A percentile compares a stretch with the other conserved stretches of the same genome.
Conservation (phyloP, 2,113 vertebrate genomes). For the Regulus satrapa region DNA sequence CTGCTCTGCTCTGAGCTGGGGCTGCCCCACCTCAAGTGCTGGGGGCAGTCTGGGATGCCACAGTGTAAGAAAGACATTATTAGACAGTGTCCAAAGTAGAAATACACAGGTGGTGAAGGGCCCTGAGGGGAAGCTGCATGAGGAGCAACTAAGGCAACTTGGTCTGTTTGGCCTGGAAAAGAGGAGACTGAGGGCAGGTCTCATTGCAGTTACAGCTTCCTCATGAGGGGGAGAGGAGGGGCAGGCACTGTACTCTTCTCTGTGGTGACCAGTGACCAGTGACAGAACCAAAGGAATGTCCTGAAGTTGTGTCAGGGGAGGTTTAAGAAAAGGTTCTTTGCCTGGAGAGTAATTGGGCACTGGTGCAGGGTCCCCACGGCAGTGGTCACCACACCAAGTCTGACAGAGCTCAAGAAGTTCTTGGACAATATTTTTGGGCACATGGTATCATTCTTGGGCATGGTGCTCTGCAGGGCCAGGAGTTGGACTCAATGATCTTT, state of each 20-base stretch:
- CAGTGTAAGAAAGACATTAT: not conserved
- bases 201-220: not conserved
- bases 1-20: fast-evolving
- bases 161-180: not conserved
- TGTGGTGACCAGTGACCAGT: not conserved
- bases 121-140: fast-evolving
- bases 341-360: not conserved
- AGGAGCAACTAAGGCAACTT: not conserved
- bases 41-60: fast-evolving
- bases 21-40: fast-evolving
- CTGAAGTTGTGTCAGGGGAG: not conserved
- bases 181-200: not conserved
- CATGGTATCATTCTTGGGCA: not conserved
- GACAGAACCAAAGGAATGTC: not conserved
- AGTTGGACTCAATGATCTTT: not conserved
- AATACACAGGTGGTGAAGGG: not conserved
- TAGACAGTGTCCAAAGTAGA: not conserved
- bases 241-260: not conserved
- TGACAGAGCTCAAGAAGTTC: not conserved
- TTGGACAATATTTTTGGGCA: not conserved
- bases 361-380: not conserved
- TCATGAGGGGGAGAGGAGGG: fast-evolving
- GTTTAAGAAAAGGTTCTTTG: not conserved
- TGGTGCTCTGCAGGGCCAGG: not conserved
- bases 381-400: not conserved